Conservation (phyloP, 2,888 invertebrate genomes). For the Parnassius smintheus region DNA sequence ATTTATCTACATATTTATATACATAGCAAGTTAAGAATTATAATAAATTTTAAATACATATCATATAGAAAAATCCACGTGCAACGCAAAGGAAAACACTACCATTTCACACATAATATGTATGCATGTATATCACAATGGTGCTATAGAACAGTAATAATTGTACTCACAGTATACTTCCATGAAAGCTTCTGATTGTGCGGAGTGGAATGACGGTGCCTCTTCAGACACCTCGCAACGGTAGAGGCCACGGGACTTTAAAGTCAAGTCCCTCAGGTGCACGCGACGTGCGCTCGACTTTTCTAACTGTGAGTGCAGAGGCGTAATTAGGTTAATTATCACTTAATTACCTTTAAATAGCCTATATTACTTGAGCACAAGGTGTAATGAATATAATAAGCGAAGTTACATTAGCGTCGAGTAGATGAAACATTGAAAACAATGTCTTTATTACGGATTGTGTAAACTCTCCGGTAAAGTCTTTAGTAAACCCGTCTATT, state of each 20-base stretch:
- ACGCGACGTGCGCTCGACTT: slow-evolving; percentile 85
- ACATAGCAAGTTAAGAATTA: too few relatives aligned
- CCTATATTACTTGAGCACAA: slow-evolving; percentile 8
- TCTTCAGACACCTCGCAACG: slow-evolving; percentile 89
- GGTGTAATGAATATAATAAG: slow-evolving; percentile 14
- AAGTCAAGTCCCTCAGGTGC: slow-evolving; percentile 83
- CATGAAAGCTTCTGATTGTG: slow-evolving; percentile 87
- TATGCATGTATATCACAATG: slow-evolving; percentile 5
- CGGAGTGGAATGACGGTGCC: slow-evolving; percentile 89
- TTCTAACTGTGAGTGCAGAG: slow-evolving; percentile 70
- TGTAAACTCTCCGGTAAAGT: too few relatives aligned
- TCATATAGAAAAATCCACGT: not conserved
- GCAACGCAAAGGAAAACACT: slow-evolving; percentile 5
- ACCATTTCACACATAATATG: slow-evolving; percentile 3
- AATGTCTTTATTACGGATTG: not conserved
- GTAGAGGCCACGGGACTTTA: slow-evolving; percentile 86
- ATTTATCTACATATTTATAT: too few relatives aligned
- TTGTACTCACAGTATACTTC: slow-evolving; percentile 85
- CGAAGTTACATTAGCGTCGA: slow-evolving; percentile 6
- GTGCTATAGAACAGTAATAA: slow-evolving; percentile 9
- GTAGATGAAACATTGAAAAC: slow-evolving; percentile 4
- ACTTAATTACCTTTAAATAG: slow-evolving; percentile 22
- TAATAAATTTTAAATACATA: too few relatives aligned
- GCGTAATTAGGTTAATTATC: slow-evolving; percentile 27
- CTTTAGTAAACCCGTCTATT: too few relatives aligned